Conservation (phyloP, 64 coral and sea anemone species). For the Exaiptasia diaphana region DNA sequence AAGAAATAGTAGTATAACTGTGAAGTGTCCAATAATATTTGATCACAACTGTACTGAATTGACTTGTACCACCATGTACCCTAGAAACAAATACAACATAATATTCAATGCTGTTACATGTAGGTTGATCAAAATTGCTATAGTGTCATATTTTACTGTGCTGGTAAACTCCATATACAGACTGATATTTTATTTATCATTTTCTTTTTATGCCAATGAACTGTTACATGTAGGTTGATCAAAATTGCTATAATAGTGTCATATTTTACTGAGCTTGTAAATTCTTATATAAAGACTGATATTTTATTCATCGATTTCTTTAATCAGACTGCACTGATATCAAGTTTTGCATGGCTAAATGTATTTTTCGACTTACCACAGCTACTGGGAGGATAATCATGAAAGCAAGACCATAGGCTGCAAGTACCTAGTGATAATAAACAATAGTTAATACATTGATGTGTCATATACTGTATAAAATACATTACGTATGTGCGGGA, state of each 20-base stretch:
- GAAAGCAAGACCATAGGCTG: conserved; percentile 89
- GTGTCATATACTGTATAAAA: too few relatives aligned
- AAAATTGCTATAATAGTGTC: too few relatives aligned
- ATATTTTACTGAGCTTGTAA: too few relatives aligned
- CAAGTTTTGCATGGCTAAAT: background rate
- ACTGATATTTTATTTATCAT: too few relatives aligned
- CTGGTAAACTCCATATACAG: background rate
- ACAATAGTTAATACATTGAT: background rate
- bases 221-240: too few relatives aligned
- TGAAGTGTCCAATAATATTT: conserved; percentile 77
- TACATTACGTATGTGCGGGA: too few relatives aligned
- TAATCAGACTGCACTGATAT: background rate
- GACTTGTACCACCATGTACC: conserved; percentile 99
- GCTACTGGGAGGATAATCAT: conserved; percentile 89
- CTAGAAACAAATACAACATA: conserved; percentile 11
- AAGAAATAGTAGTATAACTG: conserved; percentile 89
- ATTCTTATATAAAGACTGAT: too few relatives aligned
- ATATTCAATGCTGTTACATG: background rate
- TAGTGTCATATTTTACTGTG: background rate
- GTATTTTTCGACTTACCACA: conserved; percentile 56
- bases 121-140: background rate
- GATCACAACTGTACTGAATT: conserved; percentile 94
- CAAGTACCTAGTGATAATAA: conserved; percentile 62
- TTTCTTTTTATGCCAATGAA: too few relatives aligned
- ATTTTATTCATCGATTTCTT: too few relatives aligned